Evolutionary conservation across 2,888 invertebrate genomes (phyloP).

Genomic region (Fragum whitleyi): DNA sequence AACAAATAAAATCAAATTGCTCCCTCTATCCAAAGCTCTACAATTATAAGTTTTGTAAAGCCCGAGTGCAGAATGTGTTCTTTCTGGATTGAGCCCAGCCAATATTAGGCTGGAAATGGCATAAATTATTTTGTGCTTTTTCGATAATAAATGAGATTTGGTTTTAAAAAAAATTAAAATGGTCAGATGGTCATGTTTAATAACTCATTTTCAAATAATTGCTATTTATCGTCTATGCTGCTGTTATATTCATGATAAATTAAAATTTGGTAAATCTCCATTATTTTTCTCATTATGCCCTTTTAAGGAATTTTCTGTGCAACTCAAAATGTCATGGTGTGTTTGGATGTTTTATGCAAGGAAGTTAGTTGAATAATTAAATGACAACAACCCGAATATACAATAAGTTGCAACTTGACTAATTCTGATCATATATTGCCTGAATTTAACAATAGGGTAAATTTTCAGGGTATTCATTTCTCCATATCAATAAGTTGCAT

Average conservation of each 20-base stretch:
- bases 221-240: background rate
- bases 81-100: slow-evolving; percentile 78
- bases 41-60: slow-evolving; percentile 28
- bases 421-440: no score
- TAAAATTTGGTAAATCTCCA: background rate
- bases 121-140: background rate
- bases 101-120: slow-evolving; percentile 52
- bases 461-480: no score
- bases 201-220: background rate
- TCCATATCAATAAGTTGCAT: no score
- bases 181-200: background rate
- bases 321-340: slow-evolving; percentile 43
- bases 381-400: background rate
- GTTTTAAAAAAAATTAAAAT: background rate
- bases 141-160: no score
- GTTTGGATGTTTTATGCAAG: slow-evolving; percentile 20
- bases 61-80: slow-evolving; percentile 83
- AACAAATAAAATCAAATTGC: no score
- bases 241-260: background rate
- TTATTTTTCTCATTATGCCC: background rate
- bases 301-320: slow-evolving; percentile 48
- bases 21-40: no score
- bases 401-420: background rate
- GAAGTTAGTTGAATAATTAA: background rate
- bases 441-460: no score